phyloP scores from a whole-genome alignment of 2,113 vertebrate genomes.

The Oryzias woworae region DNA sequence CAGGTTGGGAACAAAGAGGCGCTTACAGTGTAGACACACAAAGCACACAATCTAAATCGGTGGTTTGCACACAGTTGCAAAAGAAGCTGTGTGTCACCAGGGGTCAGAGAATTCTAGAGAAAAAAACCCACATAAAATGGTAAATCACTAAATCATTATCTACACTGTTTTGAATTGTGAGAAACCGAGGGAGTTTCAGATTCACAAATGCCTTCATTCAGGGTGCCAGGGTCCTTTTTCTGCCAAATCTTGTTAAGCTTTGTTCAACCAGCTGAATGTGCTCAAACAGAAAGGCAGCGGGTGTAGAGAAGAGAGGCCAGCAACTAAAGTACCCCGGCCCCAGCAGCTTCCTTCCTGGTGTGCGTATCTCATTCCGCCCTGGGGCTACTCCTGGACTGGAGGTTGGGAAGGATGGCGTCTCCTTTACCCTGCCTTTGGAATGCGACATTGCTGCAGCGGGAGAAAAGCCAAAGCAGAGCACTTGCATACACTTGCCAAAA shows the following conservation, averaged over 20 bases:
- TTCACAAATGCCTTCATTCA: slow-evolving; percentile 15
- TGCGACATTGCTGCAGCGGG: neutral
- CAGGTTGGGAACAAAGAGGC: slow-evolving; percentile 3
- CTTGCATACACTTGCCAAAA: slow-evolving; percentile 9
- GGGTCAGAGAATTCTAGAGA: neutral
- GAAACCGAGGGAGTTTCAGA: neutral
- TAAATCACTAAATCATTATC: slow-evolving; percentile 7
- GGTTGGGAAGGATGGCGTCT: slow-evolving; percentile 29
- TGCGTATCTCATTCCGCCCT: slow-evolving; percentile 53
- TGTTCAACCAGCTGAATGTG: slow-evolving; percentile 37
- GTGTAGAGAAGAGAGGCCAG: slow-evolving; percentile 37
- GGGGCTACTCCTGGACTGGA: slow-evolving; percentile 42
- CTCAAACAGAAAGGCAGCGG: slow-evolving; percentile 43
- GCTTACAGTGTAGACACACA: neutral
- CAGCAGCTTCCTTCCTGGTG: slow-evolving; percentile 44
- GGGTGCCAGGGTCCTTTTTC: slow-evolving; percentile 14
- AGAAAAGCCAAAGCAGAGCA: neutral
- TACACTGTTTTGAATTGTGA: neutral
- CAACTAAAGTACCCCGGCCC: slow-evolving; percentile 44
- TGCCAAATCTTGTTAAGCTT: slow-evolving; percentile 49
- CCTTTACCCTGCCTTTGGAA: slow-evolving; percentile 27
- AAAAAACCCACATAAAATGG: neutral
- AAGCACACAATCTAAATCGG: too few species aligned
- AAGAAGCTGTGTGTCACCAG: slow-evolving; percentile 1
- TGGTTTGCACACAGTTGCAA: neutral